Base-by-base conservation (phyloP, 2,113 vertebrate genomes). In the Lasiurus borealis region DNA sequence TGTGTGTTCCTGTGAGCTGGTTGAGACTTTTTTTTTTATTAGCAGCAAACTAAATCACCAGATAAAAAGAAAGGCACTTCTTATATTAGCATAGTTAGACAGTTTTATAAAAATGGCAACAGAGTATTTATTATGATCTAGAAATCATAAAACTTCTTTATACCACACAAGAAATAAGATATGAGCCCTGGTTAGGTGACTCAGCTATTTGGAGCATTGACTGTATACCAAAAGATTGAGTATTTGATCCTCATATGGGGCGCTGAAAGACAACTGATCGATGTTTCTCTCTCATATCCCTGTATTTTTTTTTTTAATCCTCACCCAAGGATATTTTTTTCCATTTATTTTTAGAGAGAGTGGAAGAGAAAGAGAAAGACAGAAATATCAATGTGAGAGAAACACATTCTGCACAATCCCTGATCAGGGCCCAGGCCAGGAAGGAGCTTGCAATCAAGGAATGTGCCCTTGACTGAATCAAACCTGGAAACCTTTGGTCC, bases 21-120 rank as follows among this genome's bases (percentile, higher is more conserved):
- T 80, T 11, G 48, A 18, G 4, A 3, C 15, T 36, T 94, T 92
- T 57, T 85, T 68, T 93, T 90, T 66, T 25, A 44, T 85, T 75
- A 90, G 68, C 54, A 71, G 16, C 84, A 88, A 82, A 78, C 48
- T 93, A 94, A 95, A 85, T 64, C 48, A 93, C 57, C 73, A 85
- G 19, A 62, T 88, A 44, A 64, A 85, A 76, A 78, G 68, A 82
- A 85, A 83, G 34, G 29, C 75, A 75, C 23, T 80, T 93, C 44
- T 57, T 66, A 91, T 80, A 44, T 72, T 94, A 21, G 31, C 72
- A 71, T 81, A 94, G 48, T 91, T 85, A 68, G 44, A 54, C 29
- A 83, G 15, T 91, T 90, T 91, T 71, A 54, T 80, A 85, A 80
- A 92, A 85, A 57, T 66, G 46, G n/a, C 52, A 85, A 10, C 31